A percentile compares a stretch with the other conserved stretches of the same genome.
These are phyloP conservation scores for Drymodes brunneopygia DNA, from an alignment of 2,113 vertebrate genomes.

Conservation along the genomic window DNA sequence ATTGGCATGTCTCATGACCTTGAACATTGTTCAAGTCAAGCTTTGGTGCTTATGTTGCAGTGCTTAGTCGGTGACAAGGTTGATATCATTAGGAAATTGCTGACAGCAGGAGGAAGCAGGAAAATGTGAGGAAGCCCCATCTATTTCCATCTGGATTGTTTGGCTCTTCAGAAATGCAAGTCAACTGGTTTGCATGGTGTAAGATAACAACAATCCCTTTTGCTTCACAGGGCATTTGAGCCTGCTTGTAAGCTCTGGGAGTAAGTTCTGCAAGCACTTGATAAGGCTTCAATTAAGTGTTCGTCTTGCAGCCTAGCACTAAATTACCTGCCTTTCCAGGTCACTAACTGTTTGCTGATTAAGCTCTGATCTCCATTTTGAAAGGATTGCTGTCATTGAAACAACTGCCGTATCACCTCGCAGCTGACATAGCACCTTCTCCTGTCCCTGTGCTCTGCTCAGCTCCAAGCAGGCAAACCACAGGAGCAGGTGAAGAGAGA, in stretches of 20 bases:
- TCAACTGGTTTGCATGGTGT: not conserved
- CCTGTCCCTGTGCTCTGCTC: not conserved
- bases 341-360: constrained; percentile 26
- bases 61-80: not conserved
- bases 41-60: not conserved
- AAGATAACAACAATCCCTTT: not conserved
- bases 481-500: not conserved
- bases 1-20: not conserved
- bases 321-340: constrained; percentile 30
- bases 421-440: not conserved
- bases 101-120: not conserved
- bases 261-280: not conserved
- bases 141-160: not conserved
- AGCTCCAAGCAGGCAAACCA: not conserved
- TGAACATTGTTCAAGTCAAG: not conserved
- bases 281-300: constrained; percentile 28
- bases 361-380: not conserved
- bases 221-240: not conserved
- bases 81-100: not conserved
- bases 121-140: not conserved
- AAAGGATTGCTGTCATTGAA: not conserved
- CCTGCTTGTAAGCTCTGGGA: not conserved
- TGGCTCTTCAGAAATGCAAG: not conserved
- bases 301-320: not conserved
- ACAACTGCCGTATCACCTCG: not conserved